These are phyloP conservation scores for Drosophila sulfurigaster DNA, from an alignment of 1,140 invertebrate species.

Conservation along the genomic window DNA sequence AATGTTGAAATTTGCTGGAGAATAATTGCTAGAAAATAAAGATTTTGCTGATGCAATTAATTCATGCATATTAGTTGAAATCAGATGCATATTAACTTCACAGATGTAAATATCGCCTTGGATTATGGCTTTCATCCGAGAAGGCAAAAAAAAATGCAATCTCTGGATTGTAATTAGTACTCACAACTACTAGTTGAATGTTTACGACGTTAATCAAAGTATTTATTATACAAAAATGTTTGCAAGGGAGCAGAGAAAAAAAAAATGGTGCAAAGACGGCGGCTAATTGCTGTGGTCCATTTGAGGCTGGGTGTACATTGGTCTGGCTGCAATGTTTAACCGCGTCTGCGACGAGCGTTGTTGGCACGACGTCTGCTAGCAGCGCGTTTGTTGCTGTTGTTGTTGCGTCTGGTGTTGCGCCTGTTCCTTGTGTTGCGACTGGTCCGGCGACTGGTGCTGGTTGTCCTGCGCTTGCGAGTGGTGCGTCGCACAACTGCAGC, in stretches of 20 bases:
- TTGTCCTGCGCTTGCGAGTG: not conserved
- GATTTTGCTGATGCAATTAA: too few species aligned
- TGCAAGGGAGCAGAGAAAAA: not conserved
- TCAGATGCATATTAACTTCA: too few species aligned
- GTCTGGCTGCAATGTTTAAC: not conserved
- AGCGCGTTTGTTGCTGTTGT: not conserved
- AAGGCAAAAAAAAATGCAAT: too few species aligned
- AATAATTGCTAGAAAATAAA: too few species aligned
- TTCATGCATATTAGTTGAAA: too few species aligned
- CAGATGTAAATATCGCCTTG: too few species aligned
- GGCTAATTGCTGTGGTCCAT: not conserved
- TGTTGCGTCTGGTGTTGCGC: not conserved
- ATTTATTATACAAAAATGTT: not conserved
- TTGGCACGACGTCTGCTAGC: conserved; percentile 29
- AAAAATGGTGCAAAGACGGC: not conserved
- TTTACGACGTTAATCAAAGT: not conserved
- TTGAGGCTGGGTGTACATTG: not conserved
- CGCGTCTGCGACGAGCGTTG: conserved; percentile 14
- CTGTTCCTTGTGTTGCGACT: not conserved
- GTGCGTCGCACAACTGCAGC: not conserved
- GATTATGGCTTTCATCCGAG: too few species aligned
- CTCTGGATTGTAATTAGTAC: too few species aligned
- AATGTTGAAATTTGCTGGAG: too few species aligned
- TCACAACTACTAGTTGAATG: too few species aligned
- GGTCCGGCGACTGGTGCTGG: not conserved